Conservation (phyloP, 2,888 invertebrate genomes). For the Athetis lepigone region DNA sequence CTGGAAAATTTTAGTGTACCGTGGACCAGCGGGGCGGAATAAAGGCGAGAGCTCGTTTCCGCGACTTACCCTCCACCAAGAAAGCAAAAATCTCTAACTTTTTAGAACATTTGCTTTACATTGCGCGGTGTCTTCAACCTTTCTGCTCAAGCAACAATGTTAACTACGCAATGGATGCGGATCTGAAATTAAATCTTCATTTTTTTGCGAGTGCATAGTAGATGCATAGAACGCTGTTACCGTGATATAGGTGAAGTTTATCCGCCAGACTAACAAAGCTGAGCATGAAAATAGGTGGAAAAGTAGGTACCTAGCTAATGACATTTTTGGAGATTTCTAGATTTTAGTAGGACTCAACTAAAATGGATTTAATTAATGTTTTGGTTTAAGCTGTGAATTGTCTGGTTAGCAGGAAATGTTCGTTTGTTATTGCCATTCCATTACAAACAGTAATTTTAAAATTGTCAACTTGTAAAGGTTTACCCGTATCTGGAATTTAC, state of each 20-base stretch:
- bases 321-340: slow-evolving; percentile 42
- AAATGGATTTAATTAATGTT: not conserved
- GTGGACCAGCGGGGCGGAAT: slow-evolving; percentile 72
- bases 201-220: slow-evolving; percentile 25
- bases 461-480: not conserved
- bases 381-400: not conserved
- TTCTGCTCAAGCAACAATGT: not conserved
- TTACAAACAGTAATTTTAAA: not conserved
- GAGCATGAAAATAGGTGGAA: slow-evolving; percentile 53
- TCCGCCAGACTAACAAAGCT: slow-evolving; percentile 64
- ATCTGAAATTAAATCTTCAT: not conserved
- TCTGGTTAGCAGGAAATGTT: not conserved
- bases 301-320: slow-evolving; percentile 38
- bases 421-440: not conserved
- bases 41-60: slow-evolving; percentile 64
- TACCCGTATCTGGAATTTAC: not conserved
- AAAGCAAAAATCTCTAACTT: slow-evolving; percentile 6
- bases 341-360: slow-evolving; percentile 16
- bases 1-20: slow-evolving; percentile 79
- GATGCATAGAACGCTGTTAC: slow-evolving; percentile 47
- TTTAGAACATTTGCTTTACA: slow-evolving; percentile 19
- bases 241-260: slow-evolving; percentile 64
- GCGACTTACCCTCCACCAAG: slow-evolving; percentile 34
- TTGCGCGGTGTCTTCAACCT: slow-evolving; percentile 16
- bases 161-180: slow-evolving; percentile 35